phyloP scores from a whole-genome alignment of 2,797 vertebrate species.

The Florisuga fusca region DNA sequence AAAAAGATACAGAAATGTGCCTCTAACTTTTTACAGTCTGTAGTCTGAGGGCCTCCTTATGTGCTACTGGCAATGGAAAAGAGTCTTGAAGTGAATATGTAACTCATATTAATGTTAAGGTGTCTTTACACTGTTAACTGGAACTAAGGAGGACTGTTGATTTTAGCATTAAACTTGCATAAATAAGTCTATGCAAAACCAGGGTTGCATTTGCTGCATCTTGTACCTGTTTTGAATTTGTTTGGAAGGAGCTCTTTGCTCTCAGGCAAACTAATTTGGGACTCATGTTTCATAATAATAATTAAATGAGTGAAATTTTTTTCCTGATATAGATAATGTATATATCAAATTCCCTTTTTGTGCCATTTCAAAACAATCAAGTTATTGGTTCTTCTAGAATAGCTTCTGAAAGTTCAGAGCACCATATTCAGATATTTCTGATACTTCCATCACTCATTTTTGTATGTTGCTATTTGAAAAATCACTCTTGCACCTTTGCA shows the following conservation, averaged over 20 bases:
- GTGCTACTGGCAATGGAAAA: neutral
- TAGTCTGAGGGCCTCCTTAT: neutral
- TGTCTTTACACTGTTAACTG: neutral
- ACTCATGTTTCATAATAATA: neutral
- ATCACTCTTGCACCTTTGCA: neutral
- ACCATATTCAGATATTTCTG: neutral
- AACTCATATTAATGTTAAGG: neutral
- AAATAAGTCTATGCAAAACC: conserved; percentile 16
- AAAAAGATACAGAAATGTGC: neutral
- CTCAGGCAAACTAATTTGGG: neutral
- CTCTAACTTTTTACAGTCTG: neutral
- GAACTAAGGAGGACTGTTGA: neutral
- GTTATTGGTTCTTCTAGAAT: neutral
- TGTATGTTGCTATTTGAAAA: conserved; percentile 20
- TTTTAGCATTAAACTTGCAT: neutral
- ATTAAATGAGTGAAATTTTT: neutral
- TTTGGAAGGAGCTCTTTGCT: neutral
- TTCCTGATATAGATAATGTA: neutral
- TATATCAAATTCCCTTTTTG: neutral
- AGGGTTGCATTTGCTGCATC: neutral
- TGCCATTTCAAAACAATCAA: conserved; percentile 9
- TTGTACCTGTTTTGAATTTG: neutral
- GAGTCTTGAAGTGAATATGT: neutral
- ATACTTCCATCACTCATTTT: neutral
- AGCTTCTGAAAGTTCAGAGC: neutral